These are phyloP conservation scores for Alentia gelatinosa DNA, from an alignment of 2,888 invertebrate species.

Conservation along the genomic window DNA sequence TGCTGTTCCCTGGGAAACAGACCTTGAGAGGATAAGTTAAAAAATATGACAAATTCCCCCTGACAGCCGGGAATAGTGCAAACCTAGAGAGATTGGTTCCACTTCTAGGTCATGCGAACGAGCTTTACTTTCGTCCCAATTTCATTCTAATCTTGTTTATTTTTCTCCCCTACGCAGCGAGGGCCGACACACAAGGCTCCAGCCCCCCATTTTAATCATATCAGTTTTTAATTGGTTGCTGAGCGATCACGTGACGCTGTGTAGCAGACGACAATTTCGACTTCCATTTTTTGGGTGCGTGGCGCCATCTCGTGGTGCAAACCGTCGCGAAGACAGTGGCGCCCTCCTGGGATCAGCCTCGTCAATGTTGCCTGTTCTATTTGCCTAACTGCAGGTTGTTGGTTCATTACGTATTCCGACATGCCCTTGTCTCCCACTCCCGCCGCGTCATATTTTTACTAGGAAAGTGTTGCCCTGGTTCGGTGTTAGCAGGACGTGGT, in stretches of 20 bases:
- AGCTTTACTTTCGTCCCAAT: not conserved
- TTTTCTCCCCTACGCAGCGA: not conserved
- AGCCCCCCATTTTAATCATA: not conserved
- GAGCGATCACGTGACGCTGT: not conserved
- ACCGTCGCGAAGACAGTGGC: not conserved
- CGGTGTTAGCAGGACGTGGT: too few relatives aligned
- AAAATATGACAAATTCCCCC: not conserved
- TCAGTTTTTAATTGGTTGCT: not conserved
- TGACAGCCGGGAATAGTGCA: not conserved
- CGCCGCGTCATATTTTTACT: too few relatives aligned
- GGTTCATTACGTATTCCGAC: too few relatives aligned
- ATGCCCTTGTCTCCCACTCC: too few relatives aligned
- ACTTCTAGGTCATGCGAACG: not conserved
- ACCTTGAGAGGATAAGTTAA: not conserved
- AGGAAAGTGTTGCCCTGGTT: too few relatives aligned
- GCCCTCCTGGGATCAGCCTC: constrained; percentile 1
- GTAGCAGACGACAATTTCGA: constrained; percentile 3
- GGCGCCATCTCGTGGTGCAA: not conserved
- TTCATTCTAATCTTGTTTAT: constrained; percentile 10
- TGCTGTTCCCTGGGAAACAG: too few relatives aligned
- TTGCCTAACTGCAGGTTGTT: too few relatives aligned
- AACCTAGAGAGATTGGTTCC: not conserved
- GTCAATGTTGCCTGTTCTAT: too few relatives aligned
- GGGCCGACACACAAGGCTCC: not conserved
- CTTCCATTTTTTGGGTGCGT: not conserved